These are phyloP conservation scores for Pachydiplax longipennis DNA, from an alignment of 2,888 invertebrate genomes.

Conservation along the genomic window DNA sequence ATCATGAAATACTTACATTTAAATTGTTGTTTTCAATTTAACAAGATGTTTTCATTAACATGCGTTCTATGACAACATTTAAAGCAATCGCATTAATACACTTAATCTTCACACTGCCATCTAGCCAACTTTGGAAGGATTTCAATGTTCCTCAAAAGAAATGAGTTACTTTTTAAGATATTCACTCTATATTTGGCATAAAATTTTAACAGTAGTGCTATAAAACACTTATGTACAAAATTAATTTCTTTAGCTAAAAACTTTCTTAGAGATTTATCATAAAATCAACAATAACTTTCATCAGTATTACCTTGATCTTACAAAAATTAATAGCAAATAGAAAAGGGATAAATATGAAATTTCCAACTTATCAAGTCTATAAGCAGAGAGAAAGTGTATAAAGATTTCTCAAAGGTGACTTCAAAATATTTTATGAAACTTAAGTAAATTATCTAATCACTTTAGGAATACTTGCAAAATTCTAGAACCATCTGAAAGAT, in stretches of 20 bases:
- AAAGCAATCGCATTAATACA: constrained; percentile 1
- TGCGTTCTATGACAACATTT: not conserved
- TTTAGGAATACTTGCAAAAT: too few species aligned
- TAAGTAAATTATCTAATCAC: not conserved
- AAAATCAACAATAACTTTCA: constrained; percentile 11
- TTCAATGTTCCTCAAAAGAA: not conserved
- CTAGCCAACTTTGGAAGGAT: not conserved
- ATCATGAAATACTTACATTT: not conserved
- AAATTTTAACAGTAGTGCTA: not conserved
- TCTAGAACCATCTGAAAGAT: too few species aligned
- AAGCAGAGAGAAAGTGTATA: not conserved
- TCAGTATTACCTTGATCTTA: not conserved
- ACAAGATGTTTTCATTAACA: constrained; percentile 21
- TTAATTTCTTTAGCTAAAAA: not conserved
- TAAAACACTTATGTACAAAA: not conserved
- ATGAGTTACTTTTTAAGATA: not conserved
- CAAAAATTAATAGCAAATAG: not conserved
- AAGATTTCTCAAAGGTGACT: not conserved
- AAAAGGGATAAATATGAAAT: not conserved
- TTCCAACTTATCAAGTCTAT: not conserved
- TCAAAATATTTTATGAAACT: not conserved
- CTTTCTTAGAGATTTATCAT: not conserved
- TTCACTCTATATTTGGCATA: not conserved
- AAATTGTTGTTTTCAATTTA: not conserved
- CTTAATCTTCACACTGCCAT: not conserved